Evolutionary conservation across 2,888 invertebrate genomes (phyloP), one percentile per base, ranked within the genome.

Genomic region (Silvanus unidentatus): DNA sequence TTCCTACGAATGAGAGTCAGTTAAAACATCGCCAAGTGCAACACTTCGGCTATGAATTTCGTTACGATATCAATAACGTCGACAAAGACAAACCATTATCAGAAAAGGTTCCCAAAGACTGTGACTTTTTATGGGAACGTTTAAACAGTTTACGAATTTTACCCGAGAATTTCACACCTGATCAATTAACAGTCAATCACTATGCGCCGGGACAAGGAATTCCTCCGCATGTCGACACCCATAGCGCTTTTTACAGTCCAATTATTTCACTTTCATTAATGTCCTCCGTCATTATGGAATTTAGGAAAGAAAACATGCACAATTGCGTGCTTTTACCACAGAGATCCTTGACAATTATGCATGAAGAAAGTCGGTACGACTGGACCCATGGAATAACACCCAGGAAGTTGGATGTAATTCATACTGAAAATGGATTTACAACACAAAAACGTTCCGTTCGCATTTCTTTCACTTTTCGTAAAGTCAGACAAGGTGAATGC

Each of bases 221-320:
- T 65, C 97, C 98, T 27, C 80, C 87, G 0, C 98, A 99, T 71
- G 83, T 95, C 13, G 98, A 99, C 67, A 95, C 92, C 0, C 95
- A 96, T 65, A 93, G 93, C 69, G 88, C 93, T 0, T 99, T 98
- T 72, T 86, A 88, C 53, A 86, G 86, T 62, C 87, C 86, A 1
- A 88, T 98, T 50, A 66, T 96, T 16, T 92, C 94, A 0, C 67
- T 98, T 0, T 96, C 95, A 2, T 74, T 96, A 11, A 84, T 86
- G 2, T 84, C 90, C 1, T 77, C 84, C 45, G 80, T 88, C 41
- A 78, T 93, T 1, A 96, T 97, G 94, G 91, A 96, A 57, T 96
- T 95, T 73, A 82, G 80, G 52, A 80, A 81, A 40, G 74, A 76
- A 34, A 76, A 77, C 1, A 2, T 4, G 5, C 79, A 79, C 54